phyloP scores from a whole-genome alignment of 2,113 vertebrate species.

The Brienomyrus longianalis region DNA sequence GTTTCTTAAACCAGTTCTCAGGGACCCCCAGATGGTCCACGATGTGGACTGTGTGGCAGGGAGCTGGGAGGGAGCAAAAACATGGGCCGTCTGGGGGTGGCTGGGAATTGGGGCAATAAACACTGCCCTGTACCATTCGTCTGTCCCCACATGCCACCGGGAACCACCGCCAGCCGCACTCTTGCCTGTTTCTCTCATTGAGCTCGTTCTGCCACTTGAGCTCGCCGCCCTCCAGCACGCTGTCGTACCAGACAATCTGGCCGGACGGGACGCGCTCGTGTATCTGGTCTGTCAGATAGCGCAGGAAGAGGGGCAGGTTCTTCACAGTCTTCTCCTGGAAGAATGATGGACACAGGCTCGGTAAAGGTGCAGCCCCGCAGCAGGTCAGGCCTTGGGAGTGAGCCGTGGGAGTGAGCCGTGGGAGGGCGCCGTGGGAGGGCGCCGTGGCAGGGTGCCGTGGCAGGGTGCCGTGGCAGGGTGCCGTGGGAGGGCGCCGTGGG shows the following conservation, averaged over 20 bases:
- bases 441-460: background rate
- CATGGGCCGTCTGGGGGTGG: background rate
- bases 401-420: background rate
- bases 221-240: conserved; percentile 61
- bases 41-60: no score
- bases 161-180: no score
- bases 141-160: background rate
- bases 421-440: background rate
- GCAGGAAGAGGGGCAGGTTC: conserved; percentile 68
- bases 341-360: background rate
- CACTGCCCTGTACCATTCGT: background rate
- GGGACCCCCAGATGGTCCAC: background rate
- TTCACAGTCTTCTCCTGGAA: conserved; percentile 56
- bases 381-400: background rate
- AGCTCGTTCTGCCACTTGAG: conserved; percentile 89
- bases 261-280: conserved; percentile 63
- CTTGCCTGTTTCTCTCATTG: conserved; percentile 74
- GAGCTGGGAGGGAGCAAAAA: background rate
- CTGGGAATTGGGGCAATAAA: background rate
- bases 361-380: background rate
- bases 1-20: background rate
- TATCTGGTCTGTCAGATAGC: conserved; percentile 67
- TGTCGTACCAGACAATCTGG: conserved; percentile 90
- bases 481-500: background rate
- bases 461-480: background rate